Conservation (phyloP, 2,113 vertebrate species). For the Gymnogyps californianus region DNA sequence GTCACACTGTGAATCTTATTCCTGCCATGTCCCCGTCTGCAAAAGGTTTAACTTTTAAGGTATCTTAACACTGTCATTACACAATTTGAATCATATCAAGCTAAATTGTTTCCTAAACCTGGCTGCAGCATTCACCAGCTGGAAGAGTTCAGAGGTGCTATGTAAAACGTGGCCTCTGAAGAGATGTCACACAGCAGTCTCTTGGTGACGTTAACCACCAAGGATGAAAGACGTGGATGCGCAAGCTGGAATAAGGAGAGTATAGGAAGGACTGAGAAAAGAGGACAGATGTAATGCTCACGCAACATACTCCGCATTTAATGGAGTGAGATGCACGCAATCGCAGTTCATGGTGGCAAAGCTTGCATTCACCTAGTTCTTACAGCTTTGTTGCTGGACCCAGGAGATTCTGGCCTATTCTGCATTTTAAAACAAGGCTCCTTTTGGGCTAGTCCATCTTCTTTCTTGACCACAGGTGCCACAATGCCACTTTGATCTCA, state of each 20-base stretch:
- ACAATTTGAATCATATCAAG: not conserved
- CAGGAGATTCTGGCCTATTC: not conserved
- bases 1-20: not conserved
- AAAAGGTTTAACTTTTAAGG: not conserved
- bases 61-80: rapidly evolving
- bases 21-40: not conserved
- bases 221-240: not conserved
- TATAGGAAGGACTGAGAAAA: not conserved
- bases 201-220: not conserved
- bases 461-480: not conserved
- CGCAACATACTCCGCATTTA: not conserved
- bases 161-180: not conserved
- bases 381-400: not conserved
- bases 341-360: rapidly evolving
- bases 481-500: not conserved
- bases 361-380: not conserved
- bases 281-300: not conserved
- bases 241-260: not conserved
- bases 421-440: not conserved
- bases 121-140: not conserved
- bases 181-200: not conserved
- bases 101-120: not conserved
- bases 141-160: not conserved
- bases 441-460: not conserved
- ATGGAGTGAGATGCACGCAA: not conserved